Percentiles rank a stretch among this genome's conserved stretches.
These are phyloP conservation scores for Nyctereutes procyonoides DNA, from an alignment of 2,113 vertebrate genomes.

Conservation along the genomic window DNA sequence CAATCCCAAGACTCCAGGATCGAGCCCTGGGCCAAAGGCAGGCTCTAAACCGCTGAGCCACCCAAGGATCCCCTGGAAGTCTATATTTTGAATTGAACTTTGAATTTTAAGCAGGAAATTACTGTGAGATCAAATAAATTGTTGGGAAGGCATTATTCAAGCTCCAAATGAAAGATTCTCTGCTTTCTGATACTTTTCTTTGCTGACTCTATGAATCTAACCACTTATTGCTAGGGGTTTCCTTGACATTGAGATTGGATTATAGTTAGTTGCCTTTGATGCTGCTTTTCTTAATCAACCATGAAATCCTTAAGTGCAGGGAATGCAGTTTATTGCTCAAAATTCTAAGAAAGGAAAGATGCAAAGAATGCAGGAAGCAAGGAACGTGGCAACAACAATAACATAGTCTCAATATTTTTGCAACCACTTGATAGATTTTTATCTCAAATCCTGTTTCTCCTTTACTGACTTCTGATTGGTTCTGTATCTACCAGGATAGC, in stretches of 20 bases:
- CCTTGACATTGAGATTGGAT: background rate
- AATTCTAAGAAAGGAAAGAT: background rate
- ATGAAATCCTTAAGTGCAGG: background rate
- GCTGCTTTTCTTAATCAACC: background rate
- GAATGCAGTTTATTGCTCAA: background rate
- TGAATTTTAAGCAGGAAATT: background rate
- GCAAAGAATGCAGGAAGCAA: background rate
- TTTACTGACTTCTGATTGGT: background rate
- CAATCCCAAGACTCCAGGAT: too few relatives aligned
- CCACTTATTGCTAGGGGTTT: background rate
- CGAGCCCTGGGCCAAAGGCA: too few relatives aligned
- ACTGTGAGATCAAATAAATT: background rate
- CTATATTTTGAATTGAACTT: constrained; percentile 5
- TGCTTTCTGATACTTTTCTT: background rate
- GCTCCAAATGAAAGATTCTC: background rate
- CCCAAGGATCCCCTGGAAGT: background rate
- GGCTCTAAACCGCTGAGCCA: too few relatives aligned
- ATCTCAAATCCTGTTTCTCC: background rate
- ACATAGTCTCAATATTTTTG: background rate
- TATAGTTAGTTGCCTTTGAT: background rate
- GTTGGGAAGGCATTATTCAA: background rate
- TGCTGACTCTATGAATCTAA: background rate
- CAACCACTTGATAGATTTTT: background rate
- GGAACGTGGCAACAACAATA: background rate
- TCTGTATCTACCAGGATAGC: background rate